These are phyloP conservation scores for Echinometra lucunter DNA, from an alignment of 53 echinoderm and acorn worm species.

Conservation along the genomic window DNA sequence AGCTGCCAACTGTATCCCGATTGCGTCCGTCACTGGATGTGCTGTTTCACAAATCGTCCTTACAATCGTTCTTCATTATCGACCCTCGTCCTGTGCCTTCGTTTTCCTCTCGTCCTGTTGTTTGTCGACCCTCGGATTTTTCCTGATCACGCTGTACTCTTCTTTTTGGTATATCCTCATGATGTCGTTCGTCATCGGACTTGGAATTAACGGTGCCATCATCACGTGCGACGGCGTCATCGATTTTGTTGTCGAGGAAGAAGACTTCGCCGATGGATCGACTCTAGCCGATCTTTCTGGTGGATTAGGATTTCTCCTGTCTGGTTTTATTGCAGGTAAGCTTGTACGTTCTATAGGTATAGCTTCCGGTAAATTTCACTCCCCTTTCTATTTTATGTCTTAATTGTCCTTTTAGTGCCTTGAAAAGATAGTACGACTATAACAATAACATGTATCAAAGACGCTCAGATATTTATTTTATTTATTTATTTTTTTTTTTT, in stretches of 20 bases:
- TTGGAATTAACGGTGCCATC: neutral
- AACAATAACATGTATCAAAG: no score
- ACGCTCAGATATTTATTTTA: no score
- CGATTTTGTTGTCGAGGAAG: neutral
- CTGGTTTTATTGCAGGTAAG: conserved; percentile 10
- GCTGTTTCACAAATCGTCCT: neutral
- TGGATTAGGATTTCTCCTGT: neutral
- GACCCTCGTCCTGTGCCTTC: neutral
- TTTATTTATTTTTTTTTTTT: no score
- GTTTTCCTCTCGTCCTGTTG: neutral
- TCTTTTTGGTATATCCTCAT: neutral
- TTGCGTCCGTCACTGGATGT: neutral
- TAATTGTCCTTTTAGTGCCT: no score
- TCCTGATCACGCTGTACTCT: neutral
- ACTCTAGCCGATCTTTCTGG: neutral
- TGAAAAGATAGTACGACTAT: no score
- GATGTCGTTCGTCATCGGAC: conserved; percentile 22
- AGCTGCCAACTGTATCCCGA: neutral
- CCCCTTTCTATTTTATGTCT: no score
- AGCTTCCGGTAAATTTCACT: no score
- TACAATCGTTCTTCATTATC: neutral
- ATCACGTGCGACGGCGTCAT: neutral
- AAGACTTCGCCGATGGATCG: neutral
- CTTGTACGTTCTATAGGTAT: neutral
- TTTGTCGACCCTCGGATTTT: neutral